Conservation (phyloP, 2,888 invertebrate genomes). For the Microplitis manilae region DNA sequence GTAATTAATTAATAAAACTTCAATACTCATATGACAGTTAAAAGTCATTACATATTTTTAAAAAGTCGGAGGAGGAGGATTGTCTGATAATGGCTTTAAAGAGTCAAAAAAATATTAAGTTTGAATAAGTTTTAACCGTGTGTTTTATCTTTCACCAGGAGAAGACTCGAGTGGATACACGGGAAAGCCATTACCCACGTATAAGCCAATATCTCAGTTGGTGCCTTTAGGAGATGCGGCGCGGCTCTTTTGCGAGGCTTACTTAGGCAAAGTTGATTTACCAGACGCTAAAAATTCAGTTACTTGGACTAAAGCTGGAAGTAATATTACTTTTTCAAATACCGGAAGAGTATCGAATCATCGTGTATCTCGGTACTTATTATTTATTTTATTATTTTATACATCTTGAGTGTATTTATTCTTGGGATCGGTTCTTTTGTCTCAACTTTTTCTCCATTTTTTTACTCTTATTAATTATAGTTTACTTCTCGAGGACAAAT, state of each 20-base stretch:
- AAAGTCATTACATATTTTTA: too few relatives aligned
- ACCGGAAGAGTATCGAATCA: constrained; percentile 70
- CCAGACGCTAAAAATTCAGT: constrained; percentile 83
- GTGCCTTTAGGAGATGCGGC: constrained; percentile 77
- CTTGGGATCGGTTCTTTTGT: constrained; percentile 12
- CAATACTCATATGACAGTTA: too few relatives aligned
- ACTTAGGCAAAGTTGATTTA: constrained; percentile 82
- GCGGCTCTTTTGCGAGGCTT: constrained; percentile 84
- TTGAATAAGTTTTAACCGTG: background rate
- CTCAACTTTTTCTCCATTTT: constrained; percentile 18
- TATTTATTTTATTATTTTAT: background rate
- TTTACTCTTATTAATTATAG: constrained; percentile 19
- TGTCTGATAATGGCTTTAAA: background rate
- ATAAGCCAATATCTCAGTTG: constrained; percentile 78
- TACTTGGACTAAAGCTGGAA: constrained; percentile 78
- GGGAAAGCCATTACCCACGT: constrained; percentile 75
- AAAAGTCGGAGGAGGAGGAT: too few relatives aligned
- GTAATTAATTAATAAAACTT: too few relatives aligned
- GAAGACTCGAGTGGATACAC: constrained; percentile 72
- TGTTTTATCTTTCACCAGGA: constrained; percentile 72
- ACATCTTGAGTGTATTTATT: background rate
- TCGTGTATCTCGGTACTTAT: constrained; percentile 70
- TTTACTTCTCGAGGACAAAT: constrained; percentile 23
- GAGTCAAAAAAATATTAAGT: background rate
- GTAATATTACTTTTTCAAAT: constrained; percentile 73